Evolutionary conservation across 2,888 invertebrate genomes (phyloP).

Genomic region (Lycia hirtaria): DNA sequence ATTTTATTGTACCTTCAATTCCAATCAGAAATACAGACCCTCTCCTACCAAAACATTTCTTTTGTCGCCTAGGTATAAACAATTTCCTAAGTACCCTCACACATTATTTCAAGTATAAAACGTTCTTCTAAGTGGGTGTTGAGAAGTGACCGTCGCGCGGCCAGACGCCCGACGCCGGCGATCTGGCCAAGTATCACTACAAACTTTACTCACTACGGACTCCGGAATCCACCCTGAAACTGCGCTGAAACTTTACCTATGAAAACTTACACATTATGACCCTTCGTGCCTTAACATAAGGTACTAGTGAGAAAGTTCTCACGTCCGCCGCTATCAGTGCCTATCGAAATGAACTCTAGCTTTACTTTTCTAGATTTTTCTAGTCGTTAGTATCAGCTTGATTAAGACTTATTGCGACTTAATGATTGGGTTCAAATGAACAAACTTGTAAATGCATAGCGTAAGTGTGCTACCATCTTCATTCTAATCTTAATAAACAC

Average conservation of each 20-base stretch:
- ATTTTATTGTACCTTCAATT: too few relatives aligned
- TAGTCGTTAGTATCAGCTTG: not conserved
- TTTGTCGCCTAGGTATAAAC: too few relatives aligned
- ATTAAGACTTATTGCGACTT: not conserved
- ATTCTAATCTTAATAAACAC: too few relatives aligned
- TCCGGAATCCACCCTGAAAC: constrained; percentile 15
- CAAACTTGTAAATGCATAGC: too few relatives aligned
- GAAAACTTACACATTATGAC: constrained; percentile 4
- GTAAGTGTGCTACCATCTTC: too few relatives aligned
- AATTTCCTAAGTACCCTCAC: not conserved
- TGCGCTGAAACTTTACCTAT: constrained; percentile 12
- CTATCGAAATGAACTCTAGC: constrained; percentile 9
- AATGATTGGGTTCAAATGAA: not conserved
- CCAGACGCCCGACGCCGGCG: too few relatives aligned
- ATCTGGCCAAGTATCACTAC: constrained; percentile 24
- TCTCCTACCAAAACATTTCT: too few relatives aligned
- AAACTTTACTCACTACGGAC: constrained; percentile 14
- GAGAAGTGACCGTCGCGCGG: constrained; percentile 11
- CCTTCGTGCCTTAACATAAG: not conserved
- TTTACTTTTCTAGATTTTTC: constrained; percentile 2
- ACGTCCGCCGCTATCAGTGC: not conserved
- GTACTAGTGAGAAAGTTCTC: constrained; percentile 2
- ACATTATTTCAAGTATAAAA: not conserved
- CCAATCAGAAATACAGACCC: too few relatives aligned
- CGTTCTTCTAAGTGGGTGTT: constrained; percentile 12